Conservation (phyloP, 2,888 invertebrate genomes). For the Ennomos fuscantarius region DNA sequence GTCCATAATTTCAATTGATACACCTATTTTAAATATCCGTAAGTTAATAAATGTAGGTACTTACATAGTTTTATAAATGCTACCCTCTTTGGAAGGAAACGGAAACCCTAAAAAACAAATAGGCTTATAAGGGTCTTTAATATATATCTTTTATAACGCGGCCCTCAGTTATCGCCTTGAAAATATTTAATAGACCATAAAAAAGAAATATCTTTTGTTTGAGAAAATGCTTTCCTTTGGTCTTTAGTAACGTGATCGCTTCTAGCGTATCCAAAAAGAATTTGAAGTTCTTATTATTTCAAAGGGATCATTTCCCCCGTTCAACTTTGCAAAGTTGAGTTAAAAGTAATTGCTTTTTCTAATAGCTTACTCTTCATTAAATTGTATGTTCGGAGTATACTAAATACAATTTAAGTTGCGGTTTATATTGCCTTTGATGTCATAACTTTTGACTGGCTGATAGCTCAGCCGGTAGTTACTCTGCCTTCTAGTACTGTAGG, state of each 20-base stretch:
- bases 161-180: slow-evolving; percentile 51
- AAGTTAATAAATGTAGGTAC: no score
- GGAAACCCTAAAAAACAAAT: slow-evolving; percentile 1
- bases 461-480: no score
- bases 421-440: no score
- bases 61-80: no score
- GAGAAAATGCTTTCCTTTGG: slow-evolving; percentile 43
- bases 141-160: slow-evolving; percentile 38
- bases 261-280: slow-evolving; percentile 44
- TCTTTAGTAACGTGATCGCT: slow-evolving; percentile 29
- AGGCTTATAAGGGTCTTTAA: slow-evolving; percentile 20
- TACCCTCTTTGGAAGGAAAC: no score
- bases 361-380: slow-evolving; percentile 9
- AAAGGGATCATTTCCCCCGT: slow-evolving; percentile 57
- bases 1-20: no score
- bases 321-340: slow-evolving; percentile 49
- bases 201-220: slow-evolving; percentile 66
- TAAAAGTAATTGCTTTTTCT: slow-evolving; percentile 40
- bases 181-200: slow-evolving; percentile 70
- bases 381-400: no score
- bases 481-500: no score
- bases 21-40: no score
- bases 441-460: no score
- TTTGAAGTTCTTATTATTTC: slow-evolving; percentile 54
- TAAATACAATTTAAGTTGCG: no score